Evolutionary conservation across 2,797 vertebrate genomes (phyloP).

Genomic region (Acipenser transmontanus): DNA sequence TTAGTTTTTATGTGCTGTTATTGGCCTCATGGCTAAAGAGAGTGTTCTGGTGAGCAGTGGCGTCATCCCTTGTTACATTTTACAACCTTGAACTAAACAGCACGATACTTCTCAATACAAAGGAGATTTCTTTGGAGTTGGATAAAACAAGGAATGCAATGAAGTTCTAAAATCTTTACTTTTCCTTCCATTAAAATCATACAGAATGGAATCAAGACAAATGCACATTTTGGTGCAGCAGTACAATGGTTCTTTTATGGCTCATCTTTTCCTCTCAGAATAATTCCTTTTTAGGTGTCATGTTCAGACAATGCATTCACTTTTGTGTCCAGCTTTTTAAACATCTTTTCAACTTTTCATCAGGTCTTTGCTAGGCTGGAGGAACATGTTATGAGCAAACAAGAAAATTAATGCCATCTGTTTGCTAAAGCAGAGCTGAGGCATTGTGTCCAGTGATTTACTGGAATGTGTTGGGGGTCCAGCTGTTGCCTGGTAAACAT

Average conservation of each 20-base stretch:
- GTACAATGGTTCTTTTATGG: neutral
- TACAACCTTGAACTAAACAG: slow-evolving; percentile 1
- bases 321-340: neutral
- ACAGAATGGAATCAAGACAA: slow-evolving; percentile 43
- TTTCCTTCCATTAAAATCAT: slow-evolving; percentile 58
- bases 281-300: neutral
- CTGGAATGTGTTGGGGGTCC: slow-evolving; percentile 32
- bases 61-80: slow-evolving; percentile 1
- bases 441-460: slow-evolving; percentile 42
- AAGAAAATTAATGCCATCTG: slow-evolving; percentile 46
- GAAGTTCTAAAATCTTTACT: slow-evolving; percentile 66
- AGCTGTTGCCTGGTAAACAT: slow-evolving; percentile 46
- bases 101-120: neutral
- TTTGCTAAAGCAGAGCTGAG: slow-evolving; percentile 21
- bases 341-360: too few species aligned
- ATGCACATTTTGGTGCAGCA: slow-evolving; percentile 42
- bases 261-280: neutral
- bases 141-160: slow-evolving; percentile 30
- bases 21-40: neutral
- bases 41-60: neutral
- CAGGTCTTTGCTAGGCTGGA: slow-evolving; percentile 29
- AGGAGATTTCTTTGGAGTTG: neutral
- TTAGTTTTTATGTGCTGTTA: neutral
- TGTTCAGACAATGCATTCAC: neutral
- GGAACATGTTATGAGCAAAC: slow-evolving; percentile 44